Evolutionary conservation across 35 echinoderm and acorn worm genomes (phyloP), one percentile per base, ranked within the genome.

Genomic region (Holothuria glaberrima): DNA sequence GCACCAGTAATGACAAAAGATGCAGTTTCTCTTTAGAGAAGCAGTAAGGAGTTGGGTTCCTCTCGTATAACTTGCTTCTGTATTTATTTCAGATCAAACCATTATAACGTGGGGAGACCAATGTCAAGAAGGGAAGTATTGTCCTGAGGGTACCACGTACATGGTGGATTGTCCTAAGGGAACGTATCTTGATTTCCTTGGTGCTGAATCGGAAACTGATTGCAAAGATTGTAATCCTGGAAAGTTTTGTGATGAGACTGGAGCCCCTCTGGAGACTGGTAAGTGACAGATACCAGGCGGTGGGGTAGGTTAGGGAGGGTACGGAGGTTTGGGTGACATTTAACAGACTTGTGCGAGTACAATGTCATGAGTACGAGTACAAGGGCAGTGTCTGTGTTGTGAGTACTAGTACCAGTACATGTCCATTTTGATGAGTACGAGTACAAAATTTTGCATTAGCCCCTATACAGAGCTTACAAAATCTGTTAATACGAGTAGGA

Each of bases 51-150:
- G 14, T 69, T 26, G 66, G 31, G 22, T 69, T 69, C 14, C 14
- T 25, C 0, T 25, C 19, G 9, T 26, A 6, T 25, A 33, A 54
- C 0, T 54, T 54, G 9, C 10, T 54, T 54, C n/a, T 17, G 12
- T 14, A 9, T 54, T 54, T 54, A 54, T 54, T 84, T 4, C 79
- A 97, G 95, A 89, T 59, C 87, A 92, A 61, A 87, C 90, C 62
- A 90, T 94, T 30, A 89, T 98, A 35, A 92, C 91, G 22, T 98
- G 96, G 96, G 96, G 96, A 16, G 96, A 98, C 38, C 93, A 94
- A 22, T 98, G 96, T 78, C 86, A 80, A 18, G 48, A 80, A 19
- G 96, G 96, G 29, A 88, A 86, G 19, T 98, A 93, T 85, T 94
- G 96, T 61, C 93, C 88, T 12, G 58, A 83, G 22, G 96, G 96